These are phyloP conservation scores for Hermodice carunculata DNA, from an alignment of 2,888 invertebrate species.

Conservation along the genomic window DNA sequence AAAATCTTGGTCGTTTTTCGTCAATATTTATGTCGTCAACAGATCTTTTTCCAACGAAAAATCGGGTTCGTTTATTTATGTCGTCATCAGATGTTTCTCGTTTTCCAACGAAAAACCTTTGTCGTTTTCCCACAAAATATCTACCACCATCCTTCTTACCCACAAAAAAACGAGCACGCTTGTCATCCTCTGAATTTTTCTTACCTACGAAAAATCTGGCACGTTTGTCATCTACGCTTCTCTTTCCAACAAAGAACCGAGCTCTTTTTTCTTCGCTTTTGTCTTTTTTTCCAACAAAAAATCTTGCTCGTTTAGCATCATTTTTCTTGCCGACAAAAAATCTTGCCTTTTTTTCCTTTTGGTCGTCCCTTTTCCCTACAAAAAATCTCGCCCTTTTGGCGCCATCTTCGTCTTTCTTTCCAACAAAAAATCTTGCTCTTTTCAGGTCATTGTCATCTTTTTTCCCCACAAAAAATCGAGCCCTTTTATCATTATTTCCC, in stretches of 20 bases:
- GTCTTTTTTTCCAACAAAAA: conserved; percentile 20
- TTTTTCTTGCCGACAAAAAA: conserved; percentile 32
- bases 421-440: conserved; percentile 10
- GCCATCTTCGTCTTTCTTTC: neutral
- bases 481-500: conserved; percentile 24
- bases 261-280: conserved; percentile 22
- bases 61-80: conserved; percentile 21
- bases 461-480: conserved; percentile 27
- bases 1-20: conserved; percentile 13
- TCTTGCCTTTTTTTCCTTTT: conserved; percentile 13
- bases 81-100: neutral
- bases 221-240: conserved; percentile 12
- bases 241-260: conserved; percentile 27
- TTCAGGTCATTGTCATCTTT: conserved; percentile 5
- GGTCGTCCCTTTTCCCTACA: neutral
- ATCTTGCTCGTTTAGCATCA: conserved; percentile 5
- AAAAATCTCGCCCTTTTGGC: neutral
- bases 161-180: conserved; percentile 26
- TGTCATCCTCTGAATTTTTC: conserved; percentile 9
- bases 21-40: neutral
- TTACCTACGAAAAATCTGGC: conserved; percentile 24
- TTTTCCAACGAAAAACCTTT: conserved; percentile 19
- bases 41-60: conserved; percentile 25
- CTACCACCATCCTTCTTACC: conserved; percentile 20
- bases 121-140: conserved; percentile 18